Evolutionary conservation across 2,113 vertebrate species (phyloP).

Genomic region (Tetraodon nigroviridis): DNA sequence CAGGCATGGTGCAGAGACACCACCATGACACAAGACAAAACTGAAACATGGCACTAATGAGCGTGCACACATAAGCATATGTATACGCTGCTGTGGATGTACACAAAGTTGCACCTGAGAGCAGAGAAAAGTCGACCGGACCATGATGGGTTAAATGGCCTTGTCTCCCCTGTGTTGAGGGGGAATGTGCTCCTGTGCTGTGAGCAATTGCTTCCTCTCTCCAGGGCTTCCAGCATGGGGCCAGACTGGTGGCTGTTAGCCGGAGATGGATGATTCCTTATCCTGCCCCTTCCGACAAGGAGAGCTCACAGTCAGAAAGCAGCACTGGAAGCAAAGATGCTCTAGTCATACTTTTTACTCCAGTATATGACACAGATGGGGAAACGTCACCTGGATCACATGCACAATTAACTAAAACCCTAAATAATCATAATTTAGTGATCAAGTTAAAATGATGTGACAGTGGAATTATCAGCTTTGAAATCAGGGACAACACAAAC

Average conservation of each 20-base stretch:
- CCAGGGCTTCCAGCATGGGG: constrained; percentile 70
- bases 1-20: constrained; percentile 36
- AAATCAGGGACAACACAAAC: neutral
- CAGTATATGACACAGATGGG: neutral
- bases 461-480: neutral
- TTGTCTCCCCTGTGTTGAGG: constrained; percentile 67
- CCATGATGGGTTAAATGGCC: constrained; percentile 72
- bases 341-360: constrained; percentile 13
- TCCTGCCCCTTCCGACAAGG: constrained; percentile 63
- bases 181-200: constrained; percentile 70
- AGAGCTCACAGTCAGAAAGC: constrained; percentile 62
- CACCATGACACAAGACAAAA: constrained; percentile 40
- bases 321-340: constrained; percentile 43
- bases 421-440: neutral
- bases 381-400: neutral
- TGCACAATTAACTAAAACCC: neutral
- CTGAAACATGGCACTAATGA: constrained; percentile 31
- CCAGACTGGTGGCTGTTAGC: constrained; percentile 75
- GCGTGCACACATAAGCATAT: constrained; percentile 18
- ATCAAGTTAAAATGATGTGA: neutral
- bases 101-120: constrained; percentile 29
- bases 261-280: constrained; percentile 72
- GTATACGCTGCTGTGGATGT: constrained; percentile 21
- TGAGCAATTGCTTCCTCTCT: constrained; percentile 78
- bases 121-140: constrained; percentile 57